Evolutionary conservation across 2,797 vertebrate species (phyloP).

Genomic region (Podarcis siculus): DNA sequence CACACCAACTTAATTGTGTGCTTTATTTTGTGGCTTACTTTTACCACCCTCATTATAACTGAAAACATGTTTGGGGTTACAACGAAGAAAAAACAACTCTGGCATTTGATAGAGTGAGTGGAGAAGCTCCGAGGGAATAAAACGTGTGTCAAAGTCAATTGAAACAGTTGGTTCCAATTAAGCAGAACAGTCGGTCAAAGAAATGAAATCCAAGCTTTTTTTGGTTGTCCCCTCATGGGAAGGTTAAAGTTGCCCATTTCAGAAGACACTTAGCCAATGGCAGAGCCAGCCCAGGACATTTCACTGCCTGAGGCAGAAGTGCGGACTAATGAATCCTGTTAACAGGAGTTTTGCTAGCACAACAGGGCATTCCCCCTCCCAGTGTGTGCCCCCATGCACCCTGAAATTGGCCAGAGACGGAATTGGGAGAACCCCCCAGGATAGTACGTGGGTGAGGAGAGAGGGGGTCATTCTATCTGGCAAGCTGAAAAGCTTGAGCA

Average conservation of each 20-base stretch:
- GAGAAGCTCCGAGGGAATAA: constrained; percentile 42
- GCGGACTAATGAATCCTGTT: too few species aligned
- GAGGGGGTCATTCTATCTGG: too few species aligned
- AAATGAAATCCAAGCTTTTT: neutral
- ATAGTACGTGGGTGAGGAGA: too few species aligned
- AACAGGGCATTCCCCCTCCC: too few species aligned
- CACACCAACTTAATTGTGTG: neutral
- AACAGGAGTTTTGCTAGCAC: too few species aligned
- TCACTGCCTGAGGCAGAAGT: too few species aligned
- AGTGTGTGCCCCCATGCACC: too few species aligned
- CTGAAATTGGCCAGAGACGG: too few species aligned
- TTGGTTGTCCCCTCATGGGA: constrained; percentile 30
- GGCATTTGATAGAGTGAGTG: constrained; percentile 6
- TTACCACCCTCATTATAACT: constrained; percentile 29
- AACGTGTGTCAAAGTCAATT: constrained; percentile 48
- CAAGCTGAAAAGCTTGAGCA: too few species aligned
- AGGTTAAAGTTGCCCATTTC: constrained; percentile 37
- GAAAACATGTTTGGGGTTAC: constrained; percentile 11
- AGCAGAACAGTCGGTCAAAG: neutral
- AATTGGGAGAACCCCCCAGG: too few species aligned
- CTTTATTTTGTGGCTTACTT: constrained; percentile 35
- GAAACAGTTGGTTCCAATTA: constrained; percentile 56
- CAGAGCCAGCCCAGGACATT: too few species aligned
- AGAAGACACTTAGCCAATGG: neutral
- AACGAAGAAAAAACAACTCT: constrained; percentile 47